Evolutionary conservation across 2,888 invertebrate species (phyloP), one percentile per base, ranked within the genome.

Genomic region (Heliconius ismenius): DNA sequence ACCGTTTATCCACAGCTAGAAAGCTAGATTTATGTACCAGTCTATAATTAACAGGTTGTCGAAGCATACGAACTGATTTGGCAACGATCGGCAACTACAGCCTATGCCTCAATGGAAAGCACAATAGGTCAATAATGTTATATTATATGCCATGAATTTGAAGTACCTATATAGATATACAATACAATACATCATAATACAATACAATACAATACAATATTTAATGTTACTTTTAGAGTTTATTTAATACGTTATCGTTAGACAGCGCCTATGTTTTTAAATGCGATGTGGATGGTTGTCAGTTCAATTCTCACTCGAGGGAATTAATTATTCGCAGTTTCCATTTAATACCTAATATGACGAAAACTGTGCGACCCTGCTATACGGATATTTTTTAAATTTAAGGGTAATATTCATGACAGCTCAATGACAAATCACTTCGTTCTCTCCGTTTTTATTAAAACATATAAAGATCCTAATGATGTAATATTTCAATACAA

Each of bases 121-220:
- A 73, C 62, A 26, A 72, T 60, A 73, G 60, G 60, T 73, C 36
- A 73, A 73, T 73, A 24, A 36, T 73, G 24, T 60, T 62, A 26
- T 10, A 26, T 15, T 24, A 39, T 62, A 62, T 73, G 24, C 72
- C 24, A 60, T 2, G n/a, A 4, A 26, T 49, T 69, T n/a, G 2
- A n/a, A 2, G 24, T 10, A 36, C 39, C 15, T 10, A 36, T 65
- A 26, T 64, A 13, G 36, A 11, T n/a, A n/a, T n/a, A n/a, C n/a
- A n/a, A n/a, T n/a, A n/a, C n/a, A n/a, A n/a, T n/a, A n/a, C n/a
- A n/a, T n/a, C n/a, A n/a, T n/a, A n/a, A n/a, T n/a, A n/a, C n/a
- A n/a, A n/a, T n/a, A n/a, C n/a, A n/a, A n/a, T n/a, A n/a, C n/a
- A n/a, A n/a, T n/a, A n/a, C n/a, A 39, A n/a, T 65, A 39, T 4